Evolutionary conservation across 2,797 vertebrate species (phyloP).

Genomic region (Malurus leucopterus): DNA sequence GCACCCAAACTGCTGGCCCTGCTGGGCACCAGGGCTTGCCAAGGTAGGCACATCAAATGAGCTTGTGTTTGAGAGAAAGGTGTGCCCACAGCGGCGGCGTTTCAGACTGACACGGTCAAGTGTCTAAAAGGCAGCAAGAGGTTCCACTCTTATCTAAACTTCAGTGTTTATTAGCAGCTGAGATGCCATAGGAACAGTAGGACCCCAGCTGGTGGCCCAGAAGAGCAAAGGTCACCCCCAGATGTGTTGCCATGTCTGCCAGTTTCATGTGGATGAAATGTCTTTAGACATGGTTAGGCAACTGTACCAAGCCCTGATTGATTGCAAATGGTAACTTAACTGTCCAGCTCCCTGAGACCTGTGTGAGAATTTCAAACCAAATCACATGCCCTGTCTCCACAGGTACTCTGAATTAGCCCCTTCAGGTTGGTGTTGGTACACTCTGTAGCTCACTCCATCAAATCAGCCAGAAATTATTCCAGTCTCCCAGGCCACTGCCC

Average conservation of each 20-base stretch:
- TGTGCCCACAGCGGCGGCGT: rapidly evolving
- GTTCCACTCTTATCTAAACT: not conserved
- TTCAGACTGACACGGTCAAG: not conserved
- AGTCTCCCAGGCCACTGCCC: not conserved
- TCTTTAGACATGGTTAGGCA: not conserved
- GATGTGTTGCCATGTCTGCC: not conserved
- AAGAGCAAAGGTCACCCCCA: not conserved
- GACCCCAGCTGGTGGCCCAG: not conserved
- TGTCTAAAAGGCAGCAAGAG: not conserved
- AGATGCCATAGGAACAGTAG: not conserved
- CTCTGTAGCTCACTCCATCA: not conserved
- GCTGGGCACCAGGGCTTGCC: not conserved
- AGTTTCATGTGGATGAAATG: not conserved
- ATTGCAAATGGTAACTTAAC: not conserved
- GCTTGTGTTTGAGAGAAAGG: not conserved
- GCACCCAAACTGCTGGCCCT: not conserved
- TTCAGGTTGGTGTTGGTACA: not conserved
- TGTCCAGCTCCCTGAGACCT: not conserved
- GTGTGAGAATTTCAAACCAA: not conserved
- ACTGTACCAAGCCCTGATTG: not conserved
- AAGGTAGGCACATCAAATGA: not conserved
- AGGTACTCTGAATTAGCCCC: not conserved
- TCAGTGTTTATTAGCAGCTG: not conserved
- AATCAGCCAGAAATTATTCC: not conserved
- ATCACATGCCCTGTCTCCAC: not conserved